These are phyloP conservation scores for Patella ulyssiponensis DNA, from an alignment of 2,888 invertebrate species.

Conservation along the genomic window DNA sequence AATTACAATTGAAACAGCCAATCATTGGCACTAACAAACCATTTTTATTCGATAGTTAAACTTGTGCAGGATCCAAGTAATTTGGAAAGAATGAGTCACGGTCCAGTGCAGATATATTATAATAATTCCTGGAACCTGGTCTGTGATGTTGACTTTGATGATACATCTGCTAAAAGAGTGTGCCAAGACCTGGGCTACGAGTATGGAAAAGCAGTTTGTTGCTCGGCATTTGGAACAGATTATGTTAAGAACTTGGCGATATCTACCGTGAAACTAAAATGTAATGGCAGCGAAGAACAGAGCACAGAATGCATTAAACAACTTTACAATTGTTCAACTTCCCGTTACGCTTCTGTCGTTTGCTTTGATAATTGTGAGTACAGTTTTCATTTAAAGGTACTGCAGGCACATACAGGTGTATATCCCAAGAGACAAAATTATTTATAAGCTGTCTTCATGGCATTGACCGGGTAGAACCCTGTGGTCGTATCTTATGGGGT, in stretches of 20 bases:
- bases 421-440: too few relatives aligned
- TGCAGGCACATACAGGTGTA: too few relatives aligned
- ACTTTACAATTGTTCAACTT: slow-evolving; percentile 38
- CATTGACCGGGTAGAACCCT: too few relatives aligned
- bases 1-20: too few relatives aligned
- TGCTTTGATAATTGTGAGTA: slow-evolving; percentile 41
- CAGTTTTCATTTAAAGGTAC: too few relatives aligned
- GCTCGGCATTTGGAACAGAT: slow-evolving; percentile 55
- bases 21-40: too few relatives aligned
- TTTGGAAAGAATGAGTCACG: slow-evolving; percentile 28
- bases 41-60: too few relatives aligned
- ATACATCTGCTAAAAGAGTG: slow-evolving; percentile 52
- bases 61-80: too few relatives aligned
- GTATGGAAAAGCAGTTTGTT: slow-evolving; percentile 51
- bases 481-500: too few relatives aligned
- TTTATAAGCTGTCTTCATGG: too few relatives aligned
- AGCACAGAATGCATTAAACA: slow-evolving; percentile 44
- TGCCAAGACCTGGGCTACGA: slow-evolving; percentile 57
- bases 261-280: slow-evolving; percentile 46
- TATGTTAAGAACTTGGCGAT: slow-evolving; percentile 13
- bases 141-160: slow-evolving; percentile 59
- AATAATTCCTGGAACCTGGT: slow-evolving; percentile 51
- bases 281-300: slow-evolving; percentile 34
- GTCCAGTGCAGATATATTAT: slow-evolving; percentile 53
- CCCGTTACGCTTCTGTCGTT: slow-evolving; percentile 56